Evolutionary conservation across 35 echinoderm and acorn worm genomes (phyloP).

Genomic region (Apostichopus californicus): DNA sequence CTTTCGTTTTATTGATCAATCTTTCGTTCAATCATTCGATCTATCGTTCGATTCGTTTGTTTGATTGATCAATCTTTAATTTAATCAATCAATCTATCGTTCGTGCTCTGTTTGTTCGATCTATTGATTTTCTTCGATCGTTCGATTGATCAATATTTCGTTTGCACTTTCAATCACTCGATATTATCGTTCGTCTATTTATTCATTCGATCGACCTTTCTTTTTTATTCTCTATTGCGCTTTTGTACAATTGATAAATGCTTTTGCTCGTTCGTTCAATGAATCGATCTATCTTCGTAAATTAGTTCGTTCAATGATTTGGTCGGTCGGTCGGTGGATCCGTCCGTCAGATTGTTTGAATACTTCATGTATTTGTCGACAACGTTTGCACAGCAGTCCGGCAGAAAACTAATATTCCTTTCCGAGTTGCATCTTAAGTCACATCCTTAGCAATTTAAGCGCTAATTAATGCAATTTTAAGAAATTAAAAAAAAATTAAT

Average conservation of each 20-base stretch:
- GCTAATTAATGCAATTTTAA: too few species aligned
- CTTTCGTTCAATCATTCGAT: slow-evolving; percentile 9
- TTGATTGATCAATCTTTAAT: neutral
- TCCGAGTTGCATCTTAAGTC: too few species aligned
- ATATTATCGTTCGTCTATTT: too few species aligned
- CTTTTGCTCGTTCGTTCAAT: neutral
- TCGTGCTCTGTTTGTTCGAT: neutral
- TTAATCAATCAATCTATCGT: neutral
- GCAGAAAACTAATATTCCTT: too few species aligned
- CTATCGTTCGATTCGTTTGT: neutral
- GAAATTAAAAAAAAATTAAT: too few species aligned
- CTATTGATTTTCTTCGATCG: too few species aligned
- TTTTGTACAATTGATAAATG: neutral
- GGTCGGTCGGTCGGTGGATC: neutral
- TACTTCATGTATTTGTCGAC: neutral
- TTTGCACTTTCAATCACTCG: too few species aligned
- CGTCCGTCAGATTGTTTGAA: neutral
- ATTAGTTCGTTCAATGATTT: neutral
- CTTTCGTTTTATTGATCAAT: neutral
- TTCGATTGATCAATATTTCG: too few species aligned
- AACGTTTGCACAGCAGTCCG: neutral
- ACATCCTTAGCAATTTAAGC: too few species aligned
- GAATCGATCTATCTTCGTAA: neutral
- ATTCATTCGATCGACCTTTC: neutral
- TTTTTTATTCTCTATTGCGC: neutral